Base-by-base conservation (phyloP, 2,888 invertebrate species). In the Lithophane semibrunnea region DNA sequence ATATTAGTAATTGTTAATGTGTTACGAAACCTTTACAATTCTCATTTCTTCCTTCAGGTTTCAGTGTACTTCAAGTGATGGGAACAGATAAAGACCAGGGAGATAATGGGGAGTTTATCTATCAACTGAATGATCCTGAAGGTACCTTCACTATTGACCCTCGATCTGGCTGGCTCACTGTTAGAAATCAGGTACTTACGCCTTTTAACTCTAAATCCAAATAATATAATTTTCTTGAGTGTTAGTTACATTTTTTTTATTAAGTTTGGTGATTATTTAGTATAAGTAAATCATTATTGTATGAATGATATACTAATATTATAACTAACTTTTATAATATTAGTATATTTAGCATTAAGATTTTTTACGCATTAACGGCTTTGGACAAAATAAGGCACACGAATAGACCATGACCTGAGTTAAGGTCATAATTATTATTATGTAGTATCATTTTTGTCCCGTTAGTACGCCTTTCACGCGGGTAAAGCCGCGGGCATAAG, bases 141-240 rank as follows among this genome's bases (percentile, higher is more conserved):
- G 98, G 98, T 3, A 98, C 99, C 0, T 99, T 99, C 91, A 97
- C 97, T 9, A 98, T 99, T 70, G 98, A 99, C 79, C 97, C 98
- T 0, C 97, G 97, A 86, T 97, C 98, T 12, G 99, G 99, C 0
- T 99, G 99, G 99, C 97, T 99, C 29, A 98, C 98, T 21, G 99
- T 99, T 21, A 97, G 97, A 65, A 97, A 98, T 88, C 97, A 97
- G 94, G 97, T 96, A 88, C 80, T 44, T 37, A 73, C 3, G 52
- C 18, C 37, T 67, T 63, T 52, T 54, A 12, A 47, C 47, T 49
- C 10, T 21, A 1, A 47, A 21, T 47, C 10, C 44, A 24, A 18
- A 47, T 44, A 16, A 65, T 9, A 16, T 42, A 9, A 42, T 42
- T 42, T 64, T n/a, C n/a, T 44, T 64, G 21, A 37, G 42, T 7